Conservation (phyloP, 2,888 invertebrate genomes). For the Lithophane socia region DNA sequence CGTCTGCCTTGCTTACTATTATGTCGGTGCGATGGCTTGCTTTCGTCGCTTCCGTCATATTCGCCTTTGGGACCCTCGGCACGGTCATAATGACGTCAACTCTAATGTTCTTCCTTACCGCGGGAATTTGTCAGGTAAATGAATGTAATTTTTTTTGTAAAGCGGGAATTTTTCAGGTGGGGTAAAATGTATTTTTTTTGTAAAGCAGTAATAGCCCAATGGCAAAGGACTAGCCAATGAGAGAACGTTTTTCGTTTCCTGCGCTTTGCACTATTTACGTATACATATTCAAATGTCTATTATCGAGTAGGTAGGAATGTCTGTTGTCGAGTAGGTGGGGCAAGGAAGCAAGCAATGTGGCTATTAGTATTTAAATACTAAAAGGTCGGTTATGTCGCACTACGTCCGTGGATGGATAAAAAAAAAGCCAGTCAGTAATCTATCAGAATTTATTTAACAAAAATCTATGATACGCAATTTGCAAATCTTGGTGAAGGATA, state of each 20-base stretch:
- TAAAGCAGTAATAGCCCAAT: background rate
- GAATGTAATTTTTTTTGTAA: background rate
- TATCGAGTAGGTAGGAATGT: background rate
- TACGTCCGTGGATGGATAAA: no score
- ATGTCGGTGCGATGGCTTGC: slow-evolving; percentile 74
- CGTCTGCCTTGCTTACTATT: slow-evolving; percentile 73
- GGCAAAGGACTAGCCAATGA: no score
- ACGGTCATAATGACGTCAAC: slow-evolving; percentile 71
- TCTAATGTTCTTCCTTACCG: slow-evolving; percentile 70
- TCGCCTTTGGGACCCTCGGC: slow-evolving; percentile 68
- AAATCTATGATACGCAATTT: background rate
- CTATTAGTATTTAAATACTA: background rate
- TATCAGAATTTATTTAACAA: background rate
- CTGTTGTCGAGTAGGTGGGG: no score
- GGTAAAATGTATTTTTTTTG: background rate
- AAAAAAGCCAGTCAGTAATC: no score
- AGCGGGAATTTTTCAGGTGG: slow-evolving; percentile 73
- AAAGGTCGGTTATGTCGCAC: no score
- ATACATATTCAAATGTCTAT: background rate
- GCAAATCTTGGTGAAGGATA: background rate
- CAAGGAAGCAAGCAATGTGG: no score
- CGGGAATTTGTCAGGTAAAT: slow-evolving; percentile 74
- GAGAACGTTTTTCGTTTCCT: background rate
- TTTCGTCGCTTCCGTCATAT: slow-evolving; percentile 66
- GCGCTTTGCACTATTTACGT: background rate